Base-by-base conservation (phyloP, 2,113 vertebrate genomes). In the Lipophrys pholis region DNA sequence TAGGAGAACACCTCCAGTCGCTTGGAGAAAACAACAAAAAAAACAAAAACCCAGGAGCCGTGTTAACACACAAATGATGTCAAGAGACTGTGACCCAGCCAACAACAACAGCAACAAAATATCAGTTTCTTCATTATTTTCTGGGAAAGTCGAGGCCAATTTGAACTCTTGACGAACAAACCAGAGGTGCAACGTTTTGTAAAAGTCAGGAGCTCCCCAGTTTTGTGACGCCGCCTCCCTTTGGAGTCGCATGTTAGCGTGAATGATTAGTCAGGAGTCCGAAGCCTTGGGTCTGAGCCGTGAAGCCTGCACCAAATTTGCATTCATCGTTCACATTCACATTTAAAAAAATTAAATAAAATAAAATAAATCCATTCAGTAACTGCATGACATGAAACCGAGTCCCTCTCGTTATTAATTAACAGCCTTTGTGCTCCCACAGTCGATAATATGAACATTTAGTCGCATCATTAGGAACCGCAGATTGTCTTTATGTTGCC, bases 1-100 rank as follows among this genome's bases (percentile, higher is more conserved):
- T 97, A 96, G 96, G 95, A 95, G 93, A 94, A 94, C 76, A 30
- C 77, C 80, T 90, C 76, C 82, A 81, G 77, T 76, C 78, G 56
- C 75, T 65, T 81, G 84, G 79, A 88, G 74, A 85, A 63, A 72
- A 67, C 64, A 40, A 70, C 46, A 17, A 69, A 50, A 84, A 30
- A 30, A 30, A 30, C 2, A 30, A 30, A 30, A 30, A 61, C 78
- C 83, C 82, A 88, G 84, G 80, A 86, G 61, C 79, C 80, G 86
- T 89, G 83, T 88, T 80, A 84, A 86, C 39, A 89, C 88, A 86
- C 70, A 83, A 88, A 87, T 84, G 61, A 83, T 80, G 79, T 57
- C 60, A 81, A 87, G 87, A 86, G 70, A 83, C 78, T 82, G 82
- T 16, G 58, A 69, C 41, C 9, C 78, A 66, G 17, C 17, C 48